Base-by-base conservation (phyloP, 2,113 vertebrate species). In the Meles meles region DNA sequence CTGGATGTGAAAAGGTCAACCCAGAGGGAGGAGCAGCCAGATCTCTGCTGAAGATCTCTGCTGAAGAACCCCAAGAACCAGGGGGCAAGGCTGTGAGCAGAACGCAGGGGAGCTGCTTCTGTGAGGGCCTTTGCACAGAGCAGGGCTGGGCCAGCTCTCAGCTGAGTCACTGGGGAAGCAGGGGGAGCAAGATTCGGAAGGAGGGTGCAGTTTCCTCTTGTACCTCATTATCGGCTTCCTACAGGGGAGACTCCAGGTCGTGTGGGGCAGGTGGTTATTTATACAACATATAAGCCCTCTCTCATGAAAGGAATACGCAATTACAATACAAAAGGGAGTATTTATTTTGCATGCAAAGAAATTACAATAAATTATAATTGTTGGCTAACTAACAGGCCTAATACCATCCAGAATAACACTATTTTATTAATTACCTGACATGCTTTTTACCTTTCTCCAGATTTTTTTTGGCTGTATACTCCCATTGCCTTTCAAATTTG, bases 211-310 rank as follows among this genome's bases (percentile, higher is more conserved):
- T 5, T 65, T 37, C 76, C 2, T 71, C 2, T 31, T 34, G 47
- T 37, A 18, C 10, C 13, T 17, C 6, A 2, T 20, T 17, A 2
- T 3, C 12, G n/a, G 49, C 13, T 65, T 25, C 18, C 3, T 34
- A 2, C 39, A 29, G 9, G 17, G n/a, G 63, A 63, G 13, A 81
- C 0, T 39, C 15, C 9, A 29, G 44, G 14, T 10, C 15, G 12
- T 2, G 1, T 6, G 31, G 20, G 37, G 25, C 44, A 34, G 37
- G 37, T 6, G 5, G 20, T 63, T 55, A 6, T 17, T 74, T 74
- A 76, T 15, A 17, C 15, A 76, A 15, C 14, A 34, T 39, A 47
- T 12, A 15, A 47, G 7, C 5, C 31, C 29, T 72, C 37, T 39
- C 14, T 55, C 44, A 61, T 34, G n/a, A 47, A 74, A n/a, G 18